Evolutionary conservation across 2,113 vertebrate genomes (phyloP).

Genomic region (Pseudorhombus dupliciocellatus): DNA sequence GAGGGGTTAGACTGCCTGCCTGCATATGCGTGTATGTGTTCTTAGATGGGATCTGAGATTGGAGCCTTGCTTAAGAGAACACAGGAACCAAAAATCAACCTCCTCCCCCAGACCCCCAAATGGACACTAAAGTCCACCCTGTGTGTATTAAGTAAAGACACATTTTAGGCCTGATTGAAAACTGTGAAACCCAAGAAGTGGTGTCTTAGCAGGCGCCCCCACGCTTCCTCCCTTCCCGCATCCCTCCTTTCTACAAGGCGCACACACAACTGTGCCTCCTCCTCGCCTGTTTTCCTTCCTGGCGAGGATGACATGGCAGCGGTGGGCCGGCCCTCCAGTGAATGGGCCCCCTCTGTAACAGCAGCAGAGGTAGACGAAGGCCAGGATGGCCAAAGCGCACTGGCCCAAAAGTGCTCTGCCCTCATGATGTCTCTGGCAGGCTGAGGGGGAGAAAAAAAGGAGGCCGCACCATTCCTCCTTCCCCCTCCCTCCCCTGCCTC

Average conservation of each 20-base stretch:
- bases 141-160: conserved; percentile 61
- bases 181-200: conserved; percentile 65
- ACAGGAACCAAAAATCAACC: conserved; percentile 35
- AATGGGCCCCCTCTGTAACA: conserved; percentile 85
- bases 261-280: conserved; percentile 16
- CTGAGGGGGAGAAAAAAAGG: conserved; percentile 17
- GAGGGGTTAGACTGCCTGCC: conserved; percentile 55
- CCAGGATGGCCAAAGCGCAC: conserved; percentile 33
- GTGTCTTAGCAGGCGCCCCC: conserved; percentile 50
- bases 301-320: conserved; percentile 69
- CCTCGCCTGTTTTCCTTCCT: conserved; percentile 80
- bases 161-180: conserved; percentile 60
- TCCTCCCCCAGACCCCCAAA: conserved; percentile 49
- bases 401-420: conserved; percentile 39
- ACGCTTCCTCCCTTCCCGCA: conserved; percentile 26
- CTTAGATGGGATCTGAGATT: conserved; percentile 53
- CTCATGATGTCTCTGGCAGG: conserved; percentile 54
- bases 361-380: conserved; percentile 70
- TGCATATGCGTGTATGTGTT: conserved; percentile 36
- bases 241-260: conserved; percentile 35
- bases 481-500: conserved; percentile 23
- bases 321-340: conserved; percentile 69
- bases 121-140: conserved; percentile 48
- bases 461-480: conserved; percentile 8
- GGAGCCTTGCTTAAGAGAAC: conserved; percentile 34